Evolutionary conservation across 2,797 vertebrate species (phyloP).

Genomic region (Anomalospiza imberbis): DNA sequence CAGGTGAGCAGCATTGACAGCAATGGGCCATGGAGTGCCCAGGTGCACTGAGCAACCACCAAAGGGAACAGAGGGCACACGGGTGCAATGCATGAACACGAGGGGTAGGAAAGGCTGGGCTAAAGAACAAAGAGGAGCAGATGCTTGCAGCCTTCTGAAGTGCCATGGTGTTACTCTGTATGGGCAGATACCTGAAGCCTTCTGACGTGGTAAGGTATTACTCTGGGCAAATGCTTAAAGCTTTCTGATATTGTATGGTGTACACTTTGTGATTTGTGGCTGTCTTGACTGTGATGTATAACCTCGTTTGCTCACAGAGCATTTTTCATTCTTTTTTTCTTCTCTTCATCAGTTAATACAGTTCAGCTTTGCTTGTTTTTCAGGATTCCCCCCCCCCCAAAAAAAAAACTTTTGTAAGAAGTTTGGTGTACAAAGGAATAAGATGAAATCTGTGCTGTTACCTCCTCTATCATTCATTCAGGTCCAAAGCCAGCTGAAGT

Average conservation of each 20-base stretch:
- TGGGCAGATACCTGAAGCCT: neutral
- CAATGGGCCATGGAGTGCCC: neutral
- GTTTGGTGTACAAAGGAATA: neutral
- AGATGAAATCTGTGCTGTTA: neutral
- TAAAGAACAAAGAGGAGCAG: neutral
- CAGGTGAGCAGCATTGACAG: neutral
- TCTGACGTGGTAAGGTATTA: neutral
- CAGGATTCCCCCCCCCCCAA: fast-evolving
- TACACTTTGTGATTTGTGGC: neutral
- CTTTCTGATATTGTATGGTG: neutral
- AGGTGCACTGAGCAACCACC: neutral
- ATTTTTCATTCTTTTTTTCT: conserved; percentile 12
- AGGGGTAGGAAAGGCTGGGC: neutral
- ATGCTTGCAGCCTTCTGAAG: neutral
- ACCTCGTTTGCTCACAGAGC: neutral
- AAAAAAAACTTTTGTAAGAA: neutral
- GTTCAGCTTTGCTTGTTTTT: neutral
- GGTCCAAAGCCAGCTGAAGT: neutral
- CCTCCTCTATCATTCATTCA: neutral
- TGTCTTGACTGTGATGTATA: neutral
- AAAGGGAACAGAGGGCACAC: neutral
- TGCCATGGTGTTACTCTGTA: fast-evolving
- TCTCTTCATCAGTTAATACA: neutral
- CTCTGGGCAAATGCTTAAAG: neutral
- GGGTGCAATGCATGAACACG: neutral